Base-by-base conservation (phyloP, 1,140 invertebrate genomes). In the Polyergus mexicanus region DNA sequence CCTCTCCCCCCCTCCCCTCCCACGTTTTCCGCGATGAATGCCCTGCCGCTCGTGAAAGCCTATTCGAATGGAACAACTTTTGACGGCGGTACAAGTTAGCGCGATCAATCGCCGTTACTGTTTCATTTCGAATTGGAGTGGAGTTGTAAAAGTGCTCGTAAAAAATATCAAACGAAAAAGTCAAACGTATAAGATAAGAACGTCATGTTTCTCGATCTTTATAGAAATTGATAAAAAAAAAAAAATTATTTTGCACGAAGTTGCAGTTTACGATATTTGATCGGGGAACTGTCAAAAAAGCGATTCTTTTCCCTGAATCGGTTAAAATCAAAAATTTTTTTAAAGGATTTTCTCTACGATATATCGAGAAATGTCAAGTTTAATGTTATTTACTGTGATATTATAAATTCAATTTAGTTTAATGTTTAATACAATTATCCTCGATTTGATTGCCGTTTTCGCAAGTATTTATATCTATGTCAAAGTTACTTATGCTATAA, bases 11-110 rank as follows among this genome's bases (percentile, higher is more conserved):
- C 66, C 8, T 6, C 0, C 47, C 3, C 13, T 47, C 10, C 16
- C 38, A 1, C 16, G 47, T 16, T 60, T 69, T 2, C 25, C 54
- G 47, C 47, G 38, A 83, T 60, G 54, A 60, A 83, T 62, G 25
- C 62, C 78, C 38, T 41, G 47, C 47, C 28, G n/a, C 76, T 41
- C 25, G n/a, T 51, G 32, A 56, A 78, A 85, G n/a, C 84, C n/a
- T 4, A 2, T 44, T 47, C 28, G 51, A 3, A 74, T 38, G 28
- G n/a, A 16, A 83, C 13, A 54, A 62, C 78, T 60, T 81, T 58
- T 56, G 66, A 81, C 19, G 63, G n/a, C 25, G 66, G 7, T 28
- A 22, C 51, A 47, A 60, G 54, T 83, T 83, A n/a, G 54, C 25
- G 28, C 38, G 68, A 25, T 47, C 68, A 47, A 44, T 83, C 68